These are phyloP conservation scores for Thalassoma bifasciatum DNA, from an alignment of 2,113 vertebrate genomes.

Conservation along the genomic window DNA sequence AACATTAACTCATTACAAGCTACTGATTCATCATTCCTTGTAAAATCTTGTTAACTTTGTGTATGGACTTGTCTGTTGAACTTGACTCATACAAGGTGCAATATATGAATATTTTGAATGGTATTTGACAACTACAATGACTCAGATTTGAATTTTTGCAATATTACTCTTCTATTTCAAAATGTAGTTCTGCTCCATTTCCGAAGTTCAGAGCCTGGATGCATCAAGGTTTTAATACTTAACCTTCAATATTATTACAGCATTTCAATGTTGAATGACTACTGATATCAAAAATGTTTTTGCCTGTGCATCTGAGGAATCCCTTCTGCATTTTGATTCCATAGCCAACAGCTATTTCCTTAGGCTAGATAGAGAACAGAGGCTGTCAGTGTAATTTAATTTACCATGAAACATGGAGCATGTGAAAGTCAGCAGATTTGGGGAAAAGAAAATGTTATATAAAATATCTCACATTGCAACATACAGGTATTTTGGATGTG, in stretches of 20 bases:
- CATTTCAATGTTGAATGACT: neutral
- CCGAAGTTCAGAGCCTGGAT: neutral
- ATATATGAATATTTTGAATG: too few relatives aligned
- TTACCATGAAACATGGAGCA: neutral
- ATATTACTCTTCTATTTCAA: neutral
- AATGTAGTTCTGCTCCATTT: neutral
- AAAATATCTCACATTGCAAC: neutral
- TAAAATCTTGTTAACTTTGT: too few relatives aligned
- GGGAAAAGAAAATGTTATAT: neutral
- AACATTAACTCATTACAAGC: too few relatives aligned
- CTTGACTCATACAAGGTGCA: too few relatives aligned
- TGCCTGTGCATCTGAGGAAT: neutral
- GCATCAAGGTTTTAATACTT: neutral
- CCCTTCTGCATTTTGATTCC: neutral
- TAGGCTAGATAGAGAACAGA: neutral
- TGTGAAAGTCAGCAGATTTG: neutral
- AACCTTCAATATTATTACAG: neutral
- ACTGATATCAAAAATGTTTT: neutral
- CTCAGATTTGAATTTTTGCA: too few relatives aligned
- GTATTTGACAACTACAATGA: too few relatives aligned
- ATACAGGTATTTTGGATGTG: too few relatives aligned
- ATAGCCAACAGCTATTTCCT: neutral
- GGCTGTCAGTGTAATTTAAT: constrained; percentile 4
- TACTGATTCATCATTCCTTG: too few relatives aligned
- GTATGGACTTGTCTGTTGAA: too few relatives aligned